Conservation (phyloP, 2,888 invertebrate species). For the Tipula helvola region DNA sequence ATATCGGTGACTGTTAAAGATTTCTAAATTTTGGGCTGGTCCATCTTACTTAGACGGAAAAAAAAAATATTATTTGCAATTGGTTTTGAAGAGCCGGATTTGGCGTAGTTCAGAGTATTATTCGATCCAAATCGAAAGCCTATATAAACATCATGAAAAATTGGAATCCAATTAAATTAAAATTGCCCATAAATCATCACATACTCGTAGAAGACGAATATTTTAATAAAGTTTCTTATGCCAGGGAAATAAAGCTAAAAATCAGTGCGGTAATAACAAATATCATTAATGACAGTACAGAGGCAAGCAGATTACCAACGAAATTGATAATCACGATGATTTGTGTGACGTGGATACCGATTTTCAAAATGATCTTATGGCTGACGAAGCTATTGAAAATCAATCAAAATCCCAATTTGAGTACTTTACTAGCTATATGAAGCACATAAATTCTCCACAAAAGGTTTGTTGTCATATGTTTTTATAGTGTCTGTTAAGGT, state of each 20-base stretch:
- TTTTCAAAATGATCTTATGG: constrained; percentile 28
- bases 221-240: neutral
- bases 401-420: neutral
- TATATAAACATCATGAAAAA: constrained; percentile 29
- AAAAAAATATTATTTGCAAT: constrained; percentile 16
- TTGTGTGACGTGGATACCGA: neutral
- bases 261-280: constrained; percentile 26
- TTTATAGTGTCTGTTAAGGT: neutral
- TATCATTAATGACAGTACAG: constrained; percentile 19
- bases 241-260: neutral
- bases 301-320: constrained; percentile 15
- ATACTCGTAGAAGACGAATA: neutral
- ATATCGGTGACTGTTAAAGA: constrained; percentile 44
- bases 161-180: constrained; percentile 33
- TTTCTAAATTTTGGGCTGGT: constrained; percentile 58
- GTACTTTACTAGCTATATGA: constrained; percentile 13
- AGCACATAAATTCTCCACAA: constrained; percentile 26
- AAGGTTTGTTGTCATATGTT: constrained; percentile 41
- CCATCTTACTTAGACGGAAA: constrained; percentile 56
- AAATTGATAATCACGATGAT: neutral
- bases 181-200: constrained; percentile 27
- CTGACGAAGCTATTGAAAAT: constrained; percentile 24
- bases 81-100: constrained; percentile 23
- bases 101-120: constrained; percentile 13
- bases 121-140: constrained; percentile 20